A percentile compares a stretch with the other conserved stretches of the same genome.
phyloP scores from a whole-genome alignment of 2,797 vertebrate genomes.

The Xerus rutilus region DNA sequence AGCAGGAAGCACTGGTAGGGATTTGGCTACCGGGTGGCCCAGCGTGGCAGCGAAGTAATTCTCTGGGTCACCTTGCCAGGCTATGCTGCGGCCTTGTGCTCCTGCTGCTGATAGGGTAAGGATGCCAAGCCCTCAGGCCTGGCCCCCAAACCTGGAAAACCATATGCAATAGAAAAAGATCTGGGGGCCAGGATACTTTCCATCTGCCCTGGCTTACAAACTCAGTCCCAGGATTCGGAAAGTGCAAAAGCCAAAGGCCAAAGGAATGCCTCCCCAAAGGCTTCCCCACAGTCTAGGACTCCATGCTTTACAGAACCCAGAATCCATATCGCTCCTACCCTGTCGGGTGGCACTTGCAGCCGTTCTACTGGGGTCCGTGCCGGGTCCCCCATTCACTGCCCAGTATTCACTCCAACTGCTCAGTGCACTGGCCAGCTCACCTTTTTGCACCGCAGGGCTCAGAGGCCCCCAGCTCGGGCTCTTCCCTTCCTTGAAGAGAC shows the following conservation, averaged over 20 bases:
- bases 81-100: fast-evolving
- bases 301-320: background rate
- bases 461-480: conserved; percentile 94
- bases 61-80: background rate
- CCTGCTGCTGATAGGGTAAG: background rate
- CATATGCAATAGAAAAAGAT: background rate
- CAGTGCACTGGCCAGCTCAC: conserved; percentile 87
- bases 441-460: conserved; percentile 97
- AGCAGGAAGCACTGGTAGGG: background rate
- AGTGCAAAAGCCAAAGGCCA: background rate
- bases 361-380: background rate
- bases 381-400: background rate
- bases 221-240: background rate
- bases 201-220: background rate
- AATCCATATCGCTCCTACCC: background rate
- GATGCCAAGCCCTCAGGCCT: background rate
- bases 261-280: background rate
- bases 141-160: background rate
- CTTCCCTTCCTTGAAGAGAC: conserved; percentile 97
- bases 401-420: background rate
- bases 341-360: background rate
- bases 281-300: background rate
- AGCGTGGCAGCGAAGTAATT: background rate
- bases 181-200: background rate
- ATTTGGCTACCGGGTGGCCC: background rate